Evolutionary conservation across 1,140 invertebrate genomes (phyloP), one percentile per base, ranked within the genome.

Genomic region (Muscidifurax raptorellus): DNA sequence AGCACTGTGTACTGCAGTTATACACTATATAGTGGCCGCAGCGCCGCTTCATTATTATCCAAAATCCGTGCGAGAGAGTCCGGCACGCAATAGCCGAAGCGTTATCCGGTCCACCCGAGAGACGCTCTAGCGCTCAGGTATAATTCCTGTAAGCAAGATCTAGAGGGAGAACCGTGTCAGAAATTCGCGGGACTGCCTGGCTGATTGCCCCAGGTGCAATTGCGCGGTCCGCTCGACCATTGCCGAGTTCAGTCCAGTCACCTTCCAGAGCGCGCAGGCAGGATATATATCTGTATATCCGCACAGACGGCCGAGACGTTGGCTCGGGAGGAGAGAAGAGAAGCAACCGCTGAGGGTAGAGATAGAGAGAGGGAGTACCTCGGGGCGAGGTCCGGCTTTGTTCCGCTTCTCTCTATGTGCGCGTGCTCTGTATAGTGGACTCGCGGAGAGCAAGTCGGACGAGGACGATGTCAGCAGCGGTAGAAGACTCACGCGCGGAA

Each of bases 121-220:
- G 52, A 59, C 52, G n/a, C 52, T 59, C 10, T 59, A 59, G 52
- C 52, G 22, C 22, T 59, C 52, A 59, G 52, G 52, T 59, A n/a
- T n/a, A 59, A 59, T 59, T 22, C 52, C 52, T 59, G 52, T 59
- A 59, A 59, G 52, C 52, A 59, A 59, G 52, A 59, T 59, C 52
- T 59, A 59, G 52, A n/a, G 52, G 52, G 52, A 59, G 22, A n/a
- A 18, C n/a, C n/a, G 15, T 4, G 52, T 59, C 52, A 5, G 52
- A 59, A 59, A 59, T 59, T 59, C 52, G 52, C 22, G 52, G 22
- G 36, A 40, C 36, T 40, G 36, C 36, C 9, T 36, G 27, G 27
- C 22, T 47, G 75, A 77, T 77, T 77, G 75, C 75, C 47, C 6
- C 75, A 64, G 75, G 75, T 32, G 47, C 30, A 64, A 52, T 77